Evolutionary conservation across 1,140 invertebrate genomes (phyloP), one percentile per base, ranked within the genome.

Genomic region (Trichogramma pretiosum): DNA sequence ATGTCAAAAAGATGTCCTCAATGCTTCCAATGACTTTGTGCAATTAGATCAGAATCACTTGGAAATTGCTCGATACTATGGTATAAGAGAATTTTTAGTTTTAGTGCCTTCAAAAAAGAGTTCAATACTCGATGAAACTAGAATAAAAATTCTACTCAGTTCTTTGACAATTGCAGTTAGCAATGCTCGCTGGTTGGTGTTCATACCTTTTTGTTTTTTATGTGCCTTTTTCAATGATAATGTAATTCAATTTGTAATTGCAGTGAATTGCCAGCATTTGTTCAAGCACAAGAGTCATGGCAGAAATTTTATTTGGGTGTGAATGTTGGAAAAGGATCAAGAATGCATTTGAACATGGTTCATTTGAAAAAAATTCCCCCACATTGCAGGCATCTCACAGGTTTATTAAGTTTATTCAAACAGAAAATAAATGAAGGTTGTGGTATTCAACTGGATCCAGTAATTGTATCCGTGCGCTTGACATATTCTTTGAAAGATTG

Each of bases 321-420:
- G 9, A 84, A 80, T 58, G 78, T 88, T 62, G 80, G 82, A 37
- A 81, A 76, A 60, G 83, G 83, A 38, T 75, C 83, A 8, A 77
- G 83, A 51, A 82, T 83, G 19, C 82, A 84, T 60, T 93, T 89
- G 69, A 85, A 94, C 59, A 89, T 93, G 77, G 83, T 93, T 47
- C 88, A 93, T 63, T 74, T 96, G 30, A 84, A 83, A 60, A 80
- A 80, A 57, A 76, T 85, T 46, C 89, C 89, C n/a, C 73, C 77
- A 30, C 83, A 90, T 56, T 92, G 83, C 59, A 82, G 80, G 50
- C 85, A 93, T 72, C 73, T 96, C 1, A 82, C 82, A 58, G 87
- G 87, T 1, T 68, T 90, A 38, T 67, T 88, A 26, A 79, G 81
- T 55, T 59, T 91, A 37, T 89, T 92, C 62, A 86, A 89, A 69